Percentiles rank a stretch among this genome's conserved stretches.
phyloP scores from a whole-genome alignment of 2,797 vertebrate species.

The Ibycter americanus region DNA sequence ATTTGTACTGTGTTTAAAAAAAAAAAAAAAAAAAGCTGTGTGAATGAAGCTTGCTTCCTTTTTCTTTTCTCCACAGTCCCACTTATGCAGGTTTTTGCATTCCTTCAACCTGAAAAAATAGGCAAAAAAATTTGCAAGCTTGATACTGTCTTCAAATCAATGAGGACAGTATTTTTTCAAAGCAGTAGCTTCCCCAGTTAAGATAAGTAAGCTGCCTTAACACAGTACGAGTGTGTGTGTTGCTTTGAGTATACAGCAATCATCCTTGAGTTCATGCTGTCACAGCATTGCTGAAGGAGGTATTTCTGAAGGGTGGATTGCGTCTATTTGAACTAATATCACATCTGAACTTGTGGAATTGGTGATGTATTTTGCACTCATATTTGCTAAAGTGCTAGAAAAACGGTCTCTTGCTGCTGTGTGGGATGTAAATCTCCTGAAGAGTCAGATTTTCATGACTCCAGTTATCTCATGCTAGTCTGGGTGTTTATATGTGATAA shows the following conservation, averaged over 20 bases:
- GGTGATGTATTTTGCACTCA: not conserved
- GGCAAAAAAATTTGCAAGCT: not conserved
- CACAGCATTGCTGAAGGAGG: not conserved
- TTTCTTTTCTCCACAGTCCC: not conserved
- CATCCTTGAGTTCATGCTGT: not conserved
- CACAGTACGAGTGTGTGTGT: not conserved
- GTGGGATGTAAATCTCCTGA: not conserved
- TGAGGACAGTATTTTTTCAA: not conserved
- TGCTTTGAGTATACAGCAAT: not conserved
- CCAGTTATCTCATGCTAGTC: not conserved
- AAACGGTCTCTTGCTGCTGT: not conserved
- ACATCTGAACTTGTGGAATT: not conserved
- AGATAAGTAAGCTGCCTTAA: conserved; percentile 46
- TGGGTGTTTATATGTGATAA: not conserved
- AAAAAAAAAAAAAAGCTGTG: not conserved
- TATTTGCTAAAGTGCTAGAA: not conserved
- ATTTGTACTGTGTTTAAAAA: not conserved
- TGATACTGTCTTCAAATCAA: not conserved
- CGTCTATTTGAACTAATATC: not conserved
- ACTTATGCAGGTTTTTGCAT: not conserved
- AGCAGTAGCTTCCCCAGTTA: not conserved
- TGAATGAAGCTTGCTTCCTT: conserved; percentile 50
- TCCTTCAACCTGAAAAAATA: not conserved
- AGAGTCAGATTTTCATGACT: not conserved
- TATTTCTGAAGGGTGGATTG: not conserved